Evolutionary conservation across 1,140 invertebrate species (phyloP), one percentile per base, ranked within the genome.

Genomic region (Contarinia nasturtii): DNA sequence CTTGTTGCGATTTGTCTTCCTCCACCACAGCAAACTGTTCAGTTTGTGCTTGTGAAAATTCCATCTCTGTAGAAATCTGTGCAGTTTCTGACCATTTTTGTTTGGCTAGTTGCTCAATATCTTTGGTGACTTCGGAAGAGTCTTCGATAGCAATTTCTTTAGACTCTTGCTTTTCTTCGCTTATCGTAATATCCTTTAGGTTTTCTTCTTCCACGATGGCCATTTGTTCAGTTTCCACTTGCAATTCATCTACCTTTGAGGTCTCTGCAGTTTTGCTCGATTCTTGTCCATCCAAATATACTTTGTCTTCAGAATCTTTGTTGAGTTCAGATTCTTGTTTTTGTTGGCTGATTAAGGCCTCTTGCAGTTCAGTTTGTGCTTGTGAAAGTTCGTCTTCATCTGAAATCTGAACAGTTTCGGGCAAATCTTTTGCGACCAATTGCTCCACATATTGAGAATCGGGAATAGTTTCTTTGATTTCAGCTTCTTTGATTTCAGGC

Each of bases 321-420:
- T n/a, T n/a, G n/a, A n/a, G n/a, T n/a, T n/a, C n/a, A n/a, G n/a
- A n/a, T n/a, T n/a, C n/a, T n/a, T n/a, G n/a, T n/a, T n/a, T n/a
- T n/a, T n/a, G n/a, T n/a, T n/a, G n/a, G n/a, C n/a, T n/a, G n/a
- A n/a, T n/a, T n/a, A n/a, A n/a, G n/a, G n/a, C n/a, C n/a, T n/a
- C n/a, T n/a, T n/a, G n/a, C n/a, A n/a, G 46, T 53, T 45, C 10
- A 53, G 43, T n/a, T 37, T 50, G 17, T 49, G 38, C 33, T 45
- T 53, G 48, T 36, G 54, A 51, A 38, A 53, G 41, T 8, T 43
- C 36, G 49, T 57, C 54, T 49, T 55, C 48, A 12, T 54, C 46
- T 7, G 33, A 17, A 45, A 41, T 27, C 10, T 27, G 4, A 27
- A 10, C 27, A 27, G 27, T 27, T 27, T 5, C 27, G 27, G 4